Conservation (phyloP, 2,797 vertebrate species). For the Microctenopoma lineatum region DNA sequence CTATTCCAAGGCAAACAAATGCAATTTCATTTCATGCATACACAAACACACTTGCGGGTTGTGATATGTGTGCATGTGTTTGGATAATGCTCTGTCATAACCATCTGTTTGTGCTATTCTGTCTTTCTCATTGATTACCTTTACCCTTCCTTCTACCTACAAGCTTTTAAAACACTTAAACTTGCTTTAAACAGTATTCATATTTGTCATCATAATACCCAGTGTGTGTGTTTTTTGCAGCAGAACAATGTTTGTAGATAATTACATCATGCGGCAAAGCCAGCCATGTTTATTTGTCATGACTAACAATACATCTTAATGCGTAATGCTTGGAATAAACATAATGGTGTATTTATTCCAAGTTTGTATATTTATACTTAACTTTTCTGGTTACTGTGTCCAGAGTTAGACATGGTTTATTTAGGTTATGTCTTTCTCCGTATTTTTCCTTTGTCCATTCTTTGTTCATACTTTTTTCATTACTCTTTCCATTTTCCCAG, state of each 20-base stretch:
- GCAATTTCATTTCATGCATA: slow-evolving; percentile 3
- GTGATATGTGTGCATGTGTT: slow-evolving; percentile 17
- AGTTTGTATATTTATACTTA: slow-evolving; percentile 6
- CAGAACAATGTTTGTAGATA: slow-evolving; percentile 7
- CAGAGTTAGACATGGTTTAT: slow-evolving; percentile 14
- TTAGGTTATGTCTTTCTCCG: slow-evolving; percentile 8
- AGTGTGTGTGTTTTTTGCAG: neutral
- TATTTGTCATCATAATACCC: slow-evolving; percentile 4
- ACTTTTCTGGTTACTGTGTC: slow-evolving; percentile 7
- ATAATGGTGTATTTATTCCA: neutral
- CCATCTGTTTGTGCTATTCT: slow-evolving; percentile 17
- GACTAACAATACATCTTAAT: slow-evolving; percentile 36
- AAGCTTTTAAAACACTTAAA: neutral
- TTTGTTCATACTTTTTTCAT: slow-evolving; percentile 12
- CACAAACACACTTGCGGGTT: slow-evolving; percentile 3
- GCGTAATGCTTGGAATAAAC: neutral
- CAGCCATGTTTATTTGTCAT: slow-evolving; percentile 24
- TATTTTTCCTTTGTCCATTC: slow-evolving; percentile 22
- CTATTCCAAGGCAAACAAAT: slow-evolving; percentile 14
- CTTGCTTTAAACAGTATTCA: neutral
- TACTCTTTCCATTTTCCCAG: slow-evolving; percentile 21
- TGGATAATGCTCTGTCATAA: slow-evolving; percentile 29
- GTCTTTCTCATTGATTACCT: neutral
- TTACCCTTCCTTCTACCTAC: neutral
- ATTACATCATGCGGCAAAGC: slow-evolving; percentile 13